Conservation (phyloP, 2,797 vertebrate genomes). For the Gymnoscopelus microlampas region DNA sequence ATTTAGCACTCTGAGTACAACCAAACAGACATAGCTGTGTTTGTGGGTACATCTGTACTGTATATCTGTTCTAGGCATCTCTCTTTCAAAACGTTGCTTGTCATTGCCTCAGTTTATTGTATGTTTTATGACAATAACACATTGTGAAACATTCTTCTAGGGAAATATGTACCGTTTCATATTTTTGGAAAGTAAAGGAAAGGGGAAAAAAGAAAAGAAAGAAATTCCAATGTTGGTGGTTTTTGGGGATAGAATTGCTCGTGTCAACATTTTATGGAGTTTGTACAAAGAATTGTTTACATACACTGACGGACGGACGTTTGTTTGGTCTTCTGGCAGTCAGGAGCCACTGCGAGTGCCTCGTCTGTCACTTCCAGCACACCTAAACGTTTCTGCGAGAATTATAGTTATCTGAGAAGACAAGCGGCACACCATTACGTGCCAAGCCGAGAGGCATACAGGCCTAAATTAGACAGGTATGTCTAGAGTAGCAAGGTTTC, state of each 20-base stretch:
- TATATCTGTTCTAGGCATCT: conserved; percentile 47
- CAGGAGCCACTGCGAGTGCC: conserved; percentile 34
- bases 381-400: conserved; percentile 17
- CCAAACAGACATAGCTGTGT: conserved; percentile 51
- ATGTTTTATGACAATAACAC: conserved; percentile 48
- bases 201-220: conserved; percentile 21
- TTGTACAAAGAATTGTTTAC: conserved; percentile 43
- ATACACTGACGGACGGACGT: conserved; percentile 36
- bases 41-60: conserved; percentile 48
- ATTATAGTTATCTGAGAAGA: conserved; percentile 23
- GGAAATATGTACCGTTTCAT: conserved; percentile 47
- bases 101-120: conserved; percentile 37
- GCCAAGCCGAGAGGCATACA: conserved; percentile 22
- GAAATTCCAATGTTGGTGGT: conserved; percentile 48
- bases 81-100: conserved; percentile 23
- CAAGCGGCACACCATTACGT: conserved; percentile 24
- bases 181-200: conserved; percentile 52
- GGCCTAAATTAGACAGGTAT: conserved; percentile 30
- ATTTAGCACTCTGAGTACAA: conserved; percentile 40
- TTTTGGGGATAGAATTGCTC: conserved; percentile 51
- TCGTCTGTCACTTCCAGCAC: conserved; percentile 16
- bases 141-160: conserved; percentile 47
- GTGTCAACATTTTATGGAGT: conserved; percentile 34
- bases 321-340: conserved; percentile 51
- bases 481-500: conserved; percentile 8